Base-by-base conservation (phyloP, 2,113 vertebrate species). In the Chaetops frenatus region DNA sequence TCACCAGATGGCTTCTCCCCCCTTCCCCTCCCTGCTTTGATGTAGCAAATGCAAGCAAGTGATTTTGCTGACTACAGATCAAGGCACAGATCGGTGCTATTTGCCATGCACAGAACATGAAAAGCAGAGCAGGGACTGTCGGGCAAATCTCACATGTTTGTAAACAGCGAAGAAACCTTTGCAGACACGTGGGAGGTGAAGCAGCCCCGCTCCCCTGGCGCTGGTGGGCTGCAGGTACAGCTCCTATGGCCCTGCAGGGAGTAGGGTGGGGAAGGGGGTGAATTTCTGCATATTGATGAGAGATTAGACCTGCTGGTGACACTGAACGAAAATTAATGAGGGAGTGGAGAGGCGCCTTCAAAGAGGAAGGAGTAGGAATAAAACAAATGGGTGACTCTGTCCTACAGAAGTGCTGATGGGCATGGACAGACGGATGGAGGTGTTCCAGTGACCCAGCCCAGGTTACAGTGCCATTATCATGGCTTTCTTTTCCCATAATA, bases 31-130 rank as follows among this genome's bases (percentile, higher is more conserved):
- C 31, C 44, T n/a, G 35, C 90, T 94, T 94, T 96, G 93, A 95
- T 94, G 91, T 86, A 70, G 81, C 78, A 94, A 96, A 94, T 29
- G 16, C 2, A 9, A 91, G 81, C 71, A 73, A 96, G 88, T 88
- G 92, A 93, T 95, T 96, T 93, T 95, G 94, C 93, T 94, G 92
- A 97, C 92, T 96, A 33, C 88, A 96, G 93, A 96, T 96, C 88
- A 90, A 96, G 92, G 93, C 92, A 51, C 61, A 92, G 56, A 88
- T 96, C 91, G 73, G 85, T 24, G 56, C 82, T 95, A n/a, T 73
- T 92, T 95, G 85, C 92, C 53, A 36, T 29, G 72, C 82, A 86
- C 80, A 38, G 60, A 93, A 88, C 90, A 93, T 71, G 71, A 92
- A 95, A 95, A 91, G 87, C 27, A 0, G 58, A 92, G 69, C 88